Evolutionary conservation across 2,797 vertebrate species (phyloP).

Genomic region (Periparus ater): DNA sequence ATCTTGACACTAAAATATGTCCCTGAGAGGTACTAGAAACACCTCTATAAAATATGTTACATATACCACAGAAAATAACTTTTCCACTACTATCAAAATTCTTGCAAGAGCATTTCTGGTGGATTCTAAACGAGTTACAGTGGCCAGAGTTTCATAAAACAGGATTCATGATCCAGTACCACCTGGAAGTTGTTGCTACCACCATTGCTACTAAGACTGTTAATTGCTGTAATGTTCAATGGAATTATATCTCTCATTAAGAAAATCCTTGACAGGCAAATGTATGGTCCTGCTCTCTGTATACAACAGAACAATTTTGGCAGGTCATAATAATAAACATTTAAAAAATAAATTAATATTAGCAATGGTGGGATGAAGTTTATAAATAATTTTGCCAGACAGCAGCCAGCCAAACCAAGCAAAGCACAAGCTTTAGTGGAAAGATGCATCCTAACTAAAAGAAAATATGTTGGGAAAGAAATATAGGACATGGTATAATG

Average conservation of each 20-base stretch:
- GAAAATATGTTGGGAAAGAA: neutral
- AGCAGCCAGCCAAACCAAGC: neutral
- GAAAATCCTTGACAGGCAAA: neutral
- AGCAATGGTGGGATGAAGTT: neutral
- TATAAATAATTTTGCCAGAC: neutral
- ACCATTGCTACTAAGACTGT: neutral
- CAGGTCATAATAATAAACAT: neutral
- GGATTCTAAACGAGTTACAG: neutral
- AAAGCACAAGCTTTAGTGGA: neutral
- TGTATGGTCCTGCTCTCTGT: neutral
- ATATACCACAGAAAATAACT: neutral
- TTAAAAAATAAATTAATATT: neutral
- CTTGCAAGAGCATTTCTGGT: neutral
- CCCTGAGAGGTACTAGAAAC: constrained; percentile 8
- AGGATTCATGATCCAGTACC: neutral
- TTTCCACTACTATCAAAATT: neutral
- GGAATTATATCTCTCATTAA: neutral
- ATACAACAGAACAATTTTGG: neutral
- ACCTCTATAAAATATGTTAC: neutral
- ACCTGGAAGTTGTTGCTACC: constrained; percentile 17
- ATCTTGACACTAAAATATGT: neutral
- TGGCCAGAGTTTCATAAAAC: neutral
- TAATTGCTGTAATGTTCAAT: neutral
- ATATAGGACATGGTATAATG: neutral
- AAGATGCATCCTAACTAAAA: neutral